phyloP scores from a whole-genome alignment of 1,140 invertebrate genomes.

The Sitobion miscanthi region DNA sequence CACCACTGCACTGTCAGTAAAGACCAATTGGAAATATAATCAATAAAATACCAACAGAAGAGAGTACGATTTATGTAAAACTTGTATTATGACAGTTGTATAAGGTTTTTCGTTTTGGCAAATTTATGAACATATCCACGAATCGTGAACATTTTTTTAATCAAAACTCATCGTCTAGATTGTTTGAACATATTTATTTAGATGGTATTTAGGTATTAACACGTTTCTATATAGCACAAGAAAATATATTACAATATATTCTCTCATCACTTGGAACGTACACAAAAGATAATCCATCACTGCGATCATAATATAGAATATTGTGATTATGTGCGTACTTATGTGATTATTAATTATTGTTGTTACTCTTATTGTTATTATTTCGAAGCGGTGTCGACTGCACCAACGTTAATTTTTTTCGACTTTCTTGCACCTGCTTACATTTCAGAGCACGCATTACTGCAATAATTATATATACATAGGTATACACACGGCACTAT shows the following conservation, averaged over 20 bases:
- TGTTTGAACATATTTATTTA: too few relatives aligned
- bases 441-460: not conserved
- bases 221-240: not conserved
- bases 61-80: not conserved
- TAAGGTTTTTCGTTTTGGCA: not conserved
- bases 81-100: not conserved
- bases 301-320: not conserved
- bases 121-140: not conserved
- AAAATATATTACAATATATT: not conserved
- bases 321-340: not conserved
- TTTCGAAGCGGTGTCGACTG: not conserved
- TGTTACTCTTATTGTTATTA: not conserved
- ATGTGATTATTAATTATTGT: not conserved
- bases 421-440: not conserved
- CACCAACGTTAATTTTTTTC: not conserved
- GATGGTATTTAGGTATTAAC: too few relatives aligned
- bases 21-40: not conserved
- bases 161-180: too few relatives aligned
- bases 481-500: not conserved
- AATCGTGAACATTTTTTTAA: too few relatives aligned
- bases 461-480: constrained; percentile 3
- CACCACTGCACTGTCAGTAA: not conserved
- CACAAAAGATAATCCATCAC: not conserved
- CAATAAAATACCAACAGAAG: not conserved
- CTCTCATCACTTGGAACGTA: not conserved